These are phyloP conservation scores for Aphelocoma californica DNA, from an alignment of 2,797 vertebrate genomes.

Conservation along the genomic window DNA sequence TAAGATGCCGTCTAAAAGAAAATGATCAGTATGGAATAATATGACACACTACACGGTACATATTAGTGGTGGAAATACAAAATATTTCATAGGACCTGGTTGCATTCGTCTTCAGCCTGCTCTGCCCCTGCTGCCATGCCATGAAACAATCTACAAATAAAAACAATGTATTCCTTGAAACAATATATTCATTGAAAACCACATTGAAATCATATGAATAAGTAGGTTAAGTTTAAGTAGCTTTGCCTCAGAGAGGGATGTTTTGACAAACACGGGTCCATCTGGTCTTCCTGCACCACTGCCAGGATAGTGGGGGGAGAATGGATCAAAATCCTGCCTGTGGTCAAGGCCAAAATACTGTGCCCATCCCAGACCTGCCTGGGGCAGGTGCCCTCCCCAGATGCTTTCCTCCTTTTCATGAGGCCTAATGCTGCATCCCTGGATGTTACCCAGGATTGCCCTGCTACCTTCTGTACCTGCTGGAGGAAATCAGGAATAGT, in stretches of 20 bases:
- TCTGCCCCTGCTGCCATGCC: not conserved
- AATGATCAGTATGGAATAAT: not conserved
- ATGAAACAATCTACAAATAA: not conserved
- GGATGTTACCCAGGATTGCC: not conserved
- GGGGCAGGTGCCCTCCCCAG: not conserved
- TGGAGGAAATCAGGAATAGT: not conserved
- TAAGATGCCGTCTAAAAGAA: not conserved
- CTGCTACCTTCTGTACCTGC: fast-evolving
- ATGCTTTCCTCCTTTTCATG: not conserved
- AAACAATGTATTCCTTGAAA: not conserved
- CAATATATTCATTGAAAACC: not conserved
- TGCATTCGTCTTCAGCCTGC: not conserved
- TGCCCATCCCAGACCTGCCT: not conserved
- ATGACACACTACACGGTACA: not conserved
- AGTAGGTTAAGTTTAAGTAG: not conserved
- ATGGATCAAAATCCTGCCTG: not conserved
- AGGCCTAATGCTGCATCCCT: not conserved
- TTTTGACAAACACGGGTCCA: not conserved
- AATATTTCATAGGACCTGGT: not conserved
- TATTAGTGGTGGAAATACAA: not conserved
- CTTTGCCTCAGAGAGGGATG: not conserved
- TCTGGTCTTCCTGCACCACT: not conserved
- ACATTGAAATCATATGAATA: not conserved
- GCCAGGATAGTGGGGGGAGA: not conserved
- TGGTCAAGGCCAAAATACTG: not conserved